Evolutionary conservation across 1,140 invertebrate genomes (phyloP).

Genomic region (Nebria ingens): DNA sequence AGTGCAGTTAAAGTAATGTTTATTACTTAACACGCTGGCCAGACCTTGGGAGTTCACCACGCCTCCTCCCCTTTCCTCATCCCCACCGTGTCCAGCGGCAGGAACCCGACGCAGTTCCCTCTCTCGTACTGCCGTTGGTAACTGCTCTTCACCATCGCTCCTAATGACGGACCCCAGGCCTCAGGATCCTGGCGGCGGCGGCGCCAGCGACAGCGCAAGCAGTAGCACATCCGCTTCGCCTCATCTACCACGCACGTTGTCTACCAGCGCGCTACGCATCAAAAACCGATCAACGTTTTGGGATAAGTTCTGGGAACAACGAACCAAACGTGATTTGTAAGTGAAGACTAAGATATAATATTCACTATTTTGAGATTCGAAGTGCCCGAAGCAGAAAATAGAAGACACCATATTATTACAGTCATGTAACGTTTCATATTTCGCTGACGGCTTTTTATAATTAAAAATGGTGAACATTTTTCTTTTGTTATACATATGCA

Average conservation of each 20-base stretch:
- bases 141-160: constrained; percentile 39
- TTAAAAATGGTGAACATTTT: too few relatives aligned
- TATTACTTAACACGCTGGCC: not conserved
- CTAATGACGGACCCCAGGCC: constrained; percentile 41
- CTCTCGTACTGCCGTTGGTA: constrained; percentile 30
- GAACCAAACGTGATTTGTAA: constrained; percentile 55
- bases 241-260: constrained; percentile 58
- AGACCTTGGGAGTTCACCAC: constrained; percentile 13
- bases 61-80: constrained; percentile 14
- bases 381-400: not conserved
- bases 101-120: constrained; percentile 26
- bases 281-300: constrained; percentile 64
- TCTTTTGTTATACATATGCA: too few relatives aligned
- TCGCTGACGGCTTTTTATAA: too few relatives aligned
- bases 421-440: too few relatives aligned
- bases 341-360: constrained; percentile 28
- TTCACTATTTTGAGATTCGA: constrained; percentile 10
- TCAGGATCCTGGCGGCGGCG: constrained; percentile 38
- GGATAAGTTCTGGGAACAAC: constrained; percentile 69
- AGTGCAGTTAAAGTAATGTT: too few relatives aligned
- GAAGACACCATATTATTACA: not conserved
- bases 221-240: constrained; percentile 24
- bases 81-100: constrained; percentile 21
- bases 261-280: constrained; percentile 65
- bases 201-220: constrained; percentile 37